These are phyloP conservation scores for Microctonus brassicae DNA, from an alignment of 2,888 invertebrate species.

Conservation along the genomic window DNA sequence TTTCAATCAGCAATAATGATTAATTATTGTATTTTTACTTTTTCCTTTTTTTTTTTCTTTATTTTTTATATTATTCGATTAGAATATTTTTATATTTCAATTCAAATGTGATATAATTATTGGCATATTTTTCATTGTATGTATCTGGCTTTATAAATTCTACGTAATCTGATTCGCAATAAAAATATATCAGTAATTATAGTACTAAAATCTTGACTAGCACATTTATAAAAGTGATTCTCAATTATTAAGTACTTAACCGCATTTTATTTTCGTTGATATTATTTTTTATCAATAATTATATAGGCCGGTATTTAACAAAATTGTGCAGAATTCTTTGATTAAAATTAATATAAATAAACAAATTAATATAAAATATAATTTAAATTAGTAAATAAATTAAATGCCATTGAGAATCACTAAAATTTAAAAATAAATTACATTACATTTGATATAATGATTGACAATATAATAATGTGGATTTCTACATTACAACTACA, in stretches of 20 bases:
- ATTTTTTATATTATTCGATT: not conserved
- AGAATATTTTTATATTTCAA: not conserved
- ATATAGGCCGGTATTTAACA: constrained; percentile 24
- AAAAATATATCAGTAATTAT: constrained; percentile 65
- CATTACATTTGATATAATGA: constrained; percentile 42
- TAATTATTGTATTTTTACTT: not conserved
- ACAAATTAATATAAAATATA: not conserved
- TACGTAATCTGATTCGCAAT: constrained; percentile 52
- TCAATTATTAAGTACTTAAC: constrained; percentile 41
- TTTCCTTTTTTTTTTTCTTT: not conserved
- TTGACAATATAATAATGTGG: constrained; percentile 49
- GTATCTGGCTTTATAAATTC: constrained; percentile 44
- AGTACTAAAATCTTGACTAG: constrained; percentile 64
- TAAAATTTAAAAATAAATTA: constrained; percentile 41
- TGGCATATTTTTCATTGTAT: constrained; percentile 23
- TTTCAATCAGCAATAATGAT: not conserved
- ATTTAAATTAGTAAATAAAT: constrained; percentile 25
- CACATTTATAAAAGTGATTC: constrained; percentile 57
- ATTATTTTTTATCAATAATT: constrained; percentile 22
- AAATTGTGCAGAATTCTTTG: constrained; percentile 5
- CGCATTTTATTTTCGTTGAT: constrained; percentile 31
- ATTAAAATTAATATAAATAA: no score
- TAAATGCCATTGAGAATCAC: constrained; percentile 44
- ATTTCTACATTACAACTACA: constrained; percentile 53
- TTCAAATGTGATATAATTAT: not conserved